Base-by-base conservation (phyloP, 2,888 invertebrate species). In the Erynnis tages region DNA sequence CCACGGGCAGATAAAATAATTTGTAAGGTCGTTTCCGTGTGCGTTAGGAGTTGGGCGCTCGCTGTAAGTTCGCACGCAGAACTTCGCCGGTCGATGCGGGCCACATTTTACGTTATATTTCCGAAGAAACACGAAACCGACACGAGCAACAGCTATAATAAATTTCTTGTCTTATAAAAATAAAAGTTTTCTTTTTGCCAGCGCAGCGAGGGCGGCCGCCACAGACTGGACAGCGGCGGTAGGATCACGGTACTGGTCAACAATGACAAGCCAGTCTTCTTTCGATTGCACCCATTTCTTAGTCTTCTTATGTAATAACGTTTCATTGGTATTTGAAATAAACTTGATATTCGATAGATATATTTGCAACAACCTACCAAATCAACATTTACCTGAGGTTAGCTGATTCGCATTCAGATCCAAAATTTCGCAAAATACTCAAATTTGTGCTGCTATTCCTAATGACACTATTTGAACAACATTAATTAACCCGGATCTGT, bases 101-200 rank as follows among this genome's bases (percentile, higher is more conserved):
- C 67, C 34, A 73, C 73, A 71, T 76, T 81, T 78, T 73, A 78
- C 78, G 76, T 85, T 82, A 79, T 79, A 80, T 83, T 83, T 81
- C 79, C 79, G 81, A 83, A 82, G 80, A 78, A 83, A 82, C 81
- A 79, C 81, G 81, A 82, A 83, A 80, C 83, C 79, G 79, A 81
- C 84, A 76, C 82, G 75, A 79, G 80, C 84, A 83, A 82, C 82
- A 77, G 79, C 83, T 74, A 78, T 85, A 85, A 88, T 88, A 86
- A 85, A 86, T 88, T 86, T 85, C 85, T 86, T 82, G 85, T 87
- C 85, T 86, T 88, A 87, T 85, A 88, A 87, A 87, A 87, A 86
- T 86, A 86, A 86, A 86, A 87, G 76, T 86, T 87, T 86, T 86
- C 82, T 85, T 87, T 88, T 85, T 82, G 81, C 75, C 73, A 73